Percentiles rank a stretch among this genome's conserved stretches.
Evolutionary conservation across 2,888 invertebrate species (phyloP).

Genomic region (Xylocampa areola): DNA sequence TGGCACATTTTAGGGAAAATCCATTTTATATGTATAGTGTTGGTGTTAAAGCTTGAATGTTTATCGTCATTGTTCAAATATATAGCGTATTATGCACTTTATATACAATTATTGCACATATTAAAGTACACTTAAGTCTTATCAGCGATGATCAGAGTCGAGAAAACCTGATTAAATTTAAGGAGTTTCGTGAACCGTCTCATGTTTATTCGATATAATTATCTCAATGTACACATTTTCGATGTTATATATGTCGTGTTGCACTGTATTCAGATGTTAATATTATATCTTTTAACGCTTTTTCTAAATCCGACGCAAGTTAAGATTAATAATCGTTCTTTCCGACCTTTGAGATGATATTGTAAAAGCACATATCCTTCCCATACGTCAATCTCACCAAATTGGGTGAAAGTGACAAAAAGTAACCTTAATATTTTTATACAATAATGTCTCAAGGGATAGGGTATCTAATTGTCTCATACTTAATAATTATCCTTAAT

Average conservation of each 20-base stretch:
- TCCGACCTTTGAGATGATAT: slow-evolving; percentile 34
- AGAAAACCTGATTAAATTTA: slow-evolving; percentile 79
- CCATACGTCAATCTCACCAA: not conserved
- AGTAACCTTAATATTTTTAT: not conserved
- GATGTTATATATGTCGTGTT: slow-evolving; percentile 67
- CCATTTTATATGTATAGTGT: slow-evolving; percentile 42
- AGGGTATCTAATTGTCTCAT: slow-evolving; percentile 9
- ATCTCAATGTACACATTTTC: slow-evolving; percentile 52
- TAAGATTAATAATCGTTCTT: slow-evolving; percentile 56
- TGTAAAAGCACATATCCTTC: not conserved
- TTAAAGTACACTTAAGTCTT: slow-evolving; percentile 16
- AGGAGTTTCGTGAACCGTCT: slow-evolving; percentile 62
- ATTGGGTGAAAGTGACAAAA: not conserved
- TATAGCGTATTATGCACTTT: slow-evolving; percentile 49
- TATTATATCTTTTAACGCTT: slow-evolving; percentile 53
- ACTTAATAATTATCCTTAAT: slow-evolving; percentile 3
- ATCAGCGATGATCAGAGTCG: slow-evolving; percentile 74
- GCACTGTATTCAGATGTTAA: slow-evolving; percentile 54
- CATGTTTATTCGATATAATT: slow-evolving; percentile 44
- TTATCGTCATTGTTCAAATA: slow-evolving; percentile 51
- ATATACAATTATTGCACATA: slow-evolving; percentile 52
- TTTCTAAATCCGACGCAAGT: slow-evolving; percentile 79
- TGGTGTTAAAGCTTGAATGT: slow-evolving; percentile 48
- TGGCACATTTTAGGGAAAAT: slow-evolving; percentile 70
- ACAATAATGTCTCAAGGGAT: slow-evolving; percentile 21